Percentiles rank a stretch among this genome's conserved stretches.
Evolutionary conservation across 2,797 vertebrate genomes (phyloP).

Genomic region (Enteromius anoplus): DNA sequence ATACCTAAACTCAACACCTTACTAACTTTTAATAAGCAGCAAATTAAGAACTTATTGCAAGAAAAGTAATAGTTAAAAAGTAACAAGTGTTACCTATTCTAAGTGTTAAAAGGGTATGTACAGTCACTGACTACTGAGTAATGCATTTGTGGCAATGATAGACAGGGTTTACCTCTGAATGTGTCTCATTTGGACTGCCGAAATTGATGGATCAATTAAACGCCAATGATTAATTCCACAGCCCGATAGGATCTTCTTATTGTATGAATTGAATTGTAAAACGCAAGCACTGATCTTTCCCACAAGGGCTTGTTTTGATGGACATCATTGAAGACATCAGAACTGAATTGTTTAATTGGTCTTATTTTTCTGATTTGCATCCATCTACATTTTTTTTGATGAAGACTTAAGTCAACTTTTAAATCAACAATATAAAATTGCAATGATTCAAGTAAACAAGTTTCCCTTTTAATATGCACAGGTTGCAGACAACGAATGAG

Average conservation of each 20-base stretch:
- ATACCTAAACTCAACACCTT: too few relatives aligned
- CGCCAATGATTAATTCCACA: conserved; percentile 41
- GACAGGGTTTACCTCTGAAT: conserved; percentile 5
- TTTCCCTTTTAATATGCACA: too few relatives aligned
- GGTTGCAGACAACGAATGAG: not conserved
- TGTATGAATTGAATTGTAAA: too few relatives aligned
- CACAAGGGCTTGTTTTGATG: conserved; percentile 3
- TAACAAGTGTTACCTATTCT: too few relatives aligned
- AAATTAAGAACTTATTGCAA: too few relatives aligned
- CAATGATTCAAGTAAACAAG: not conserved
- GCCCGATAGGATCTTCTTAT: conserved; percentile 3
- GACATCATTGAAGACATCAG: not conserved
- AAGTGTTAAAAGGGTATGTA: not conserved
- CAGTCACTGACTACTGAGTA: not conserved
- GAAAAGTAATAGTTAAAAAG: too few relatives aligned
- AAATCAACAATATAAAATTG: not conserved
- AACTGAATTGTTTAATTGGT: not conserved
- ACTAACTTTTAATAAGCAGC: too few relatives aligned
- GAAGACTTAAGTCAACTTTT: not conserved
- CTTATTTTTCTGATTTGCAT: not conserved
- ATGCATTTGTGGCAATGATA: not conserved
- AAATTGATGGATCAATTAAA: conserved; percentile 54
- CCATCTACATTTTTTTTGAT: not conserved
- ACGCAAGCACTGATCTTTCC: not conserved
- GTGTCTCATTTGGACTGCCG: conserved; percentile 43